Evolutionary conservation across 2,113 vertebrate genomes (phyloP), one percentile per base, ranked within the genome.

Genomic region (Narcine bancroftii): DNA sequence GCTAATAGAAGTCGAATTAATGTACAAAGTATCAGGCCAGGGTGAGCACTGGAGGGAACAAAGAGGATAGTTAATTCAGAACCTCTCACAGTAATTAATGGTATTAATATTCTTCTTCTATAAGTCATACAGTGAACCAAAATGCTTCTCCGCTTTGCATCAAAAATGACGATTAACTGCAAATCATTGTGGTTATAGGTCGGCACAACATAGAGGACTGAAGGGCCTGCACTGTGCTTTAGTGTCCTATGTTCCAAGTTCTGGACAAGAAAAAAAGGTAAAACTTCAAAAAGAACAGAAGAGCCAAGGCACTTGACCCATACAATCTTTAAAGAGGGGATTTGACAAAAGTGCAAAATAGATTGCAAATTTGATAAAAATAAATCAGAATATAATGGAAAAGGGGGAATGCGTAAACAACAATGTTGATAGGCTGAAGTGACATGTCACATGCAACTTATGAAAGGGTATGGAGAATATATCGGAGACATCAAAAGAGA

Each of bases 11-110:
- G 95, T 95, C 85, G 93, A 97, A 94, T 95, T 98, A 93, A 97
- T 94, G 94, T 95, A 97, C 33, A 97, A 94, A 81, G 95, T 93
- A 45, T 99, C 97, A 0, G 98, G 98, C 98, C 98, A 99, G 0
- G 97, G 97, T 15, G 97, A 98, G 81, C 98, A 98, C 98, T 96
- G 93, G 42, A 93, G 60, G 65, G 72, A 92, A 92, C 6, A 29
- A 50, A 15, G 73, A 92, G 50, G 6, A 45, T 29, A 91, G 39
- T 26, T 91, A 26, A 71, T 63, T 65, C 39, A 42, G 65, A 29
- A 91, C 42, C 63, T 91, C 63, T 92, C 92, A 75, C 6, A 9
- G 17, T 0, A 7, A 0, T 1, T 36, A 3, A 19, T 24, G 11
- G 24, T 45, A 83, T 6, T n/a, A 19, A 0, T 0, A 19, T 0